Evolutionary conservation across 2,797 vertebrate genomes (phyloP).

Genomic region (Orestias chungarensis): DNA sequence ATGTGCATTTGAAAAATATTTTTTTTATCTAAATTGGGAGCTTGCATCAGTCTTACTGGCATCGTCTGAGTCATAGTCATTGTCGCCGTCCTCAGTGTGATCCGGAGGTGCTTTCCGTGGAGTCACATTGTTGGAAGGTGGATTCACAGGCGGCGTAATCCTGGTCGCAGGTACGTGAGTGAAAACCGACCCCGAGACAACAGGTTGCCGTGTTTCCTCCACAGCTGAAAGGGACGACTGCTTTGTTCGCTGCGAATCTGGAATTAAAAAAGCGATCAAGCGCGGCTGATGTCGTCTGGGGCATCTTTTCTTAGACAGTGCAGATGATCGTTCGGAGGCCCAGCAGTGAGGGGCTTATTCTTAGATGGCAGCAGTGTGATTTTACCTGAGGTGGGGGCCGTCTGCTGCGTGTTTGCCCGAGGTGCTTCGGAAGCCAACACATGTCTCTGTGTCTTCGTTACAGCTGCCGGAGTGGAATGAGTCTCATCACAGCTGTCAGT

Average conservation of each 20-base stretch:
- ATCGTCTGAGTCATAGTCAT: conserved; percentile 93
- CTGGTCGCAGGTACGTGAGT: conserved; percentile 20
- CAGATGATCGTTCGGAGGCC: conserved; percentile 10
- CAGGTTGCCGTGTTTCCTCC: conserved; percentile 67
- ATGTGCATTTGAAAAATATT: background rate
- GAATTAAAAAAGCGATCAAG: background rate
- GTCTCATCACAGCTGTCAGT: conserved; percentile 53
- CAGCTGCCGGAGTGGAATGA: conserved; percentile 61
- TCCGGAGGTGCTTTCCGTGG: conserved; percentile 41
- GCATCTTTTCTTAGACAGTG: background rate
- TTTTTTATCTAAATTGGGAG: too few species aligned
- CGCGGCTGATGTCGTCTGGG: background rate
- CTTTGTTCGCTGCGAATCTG: conserved; percentile 57
- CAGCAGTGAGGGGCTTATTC: conserved; percentile 62
- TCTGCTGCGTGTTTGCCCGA: conserved; percentile 30
- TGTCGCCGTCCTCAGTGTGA: conserved; percentile 80
- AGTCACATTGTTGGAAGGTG: conserved; percentile 49
- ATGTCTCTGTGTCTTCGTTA: conserved; percentile 75
- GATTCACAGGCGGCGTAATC: conserved; percentile 39
- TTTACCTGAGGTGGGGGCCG: conserved; percentile 54
- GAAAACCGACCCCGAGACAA: conserved; percentile 25
- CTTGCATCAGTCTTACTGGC: conserved; percentile 77
- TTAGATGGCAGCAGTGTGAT: conserved; percentile 33
- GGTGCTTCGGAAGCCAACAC: conserved; percentile 72
- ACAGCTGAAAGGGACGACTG: conserved; percentile 25